These are phyloP conservation scores for Hydrochoerus hydrochaeris DNA, from an alignment of 2,113 vertebrate species.

Conservation along the genomic window DNA sequence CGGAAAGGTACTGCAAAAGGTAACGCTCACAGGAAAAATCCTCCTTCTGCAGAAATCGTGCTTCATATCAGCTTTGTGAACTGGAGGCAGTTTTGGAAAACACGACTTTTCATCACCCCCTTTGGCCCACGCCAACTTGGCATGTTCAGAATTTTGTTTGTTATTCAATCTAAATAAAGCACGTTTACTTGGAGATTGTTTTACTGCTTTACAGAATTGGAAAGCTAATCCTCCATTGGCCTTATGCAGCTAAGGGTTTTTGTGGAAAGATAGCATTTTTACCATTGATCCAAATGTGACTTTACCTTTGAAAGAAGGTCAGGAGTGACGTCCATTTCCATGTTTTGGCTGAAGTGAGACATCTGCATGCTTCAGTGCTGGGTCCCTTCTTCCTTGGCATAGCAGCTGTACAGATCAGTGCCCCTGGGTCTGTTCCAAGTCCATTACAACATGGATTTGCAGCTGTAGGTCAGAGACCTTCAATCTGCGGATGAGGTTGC, in stretches of 20 bases:
- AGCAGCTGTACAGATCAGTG: not conserved
- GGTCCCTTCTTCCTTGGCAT: not conserved
- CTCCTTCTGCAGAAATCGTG: not conserved
- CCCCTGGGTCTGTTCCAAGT: not conserved
- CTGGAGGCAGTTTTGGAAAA: not conserved
- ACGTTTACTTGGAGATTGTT: not conserved
- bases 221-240: not conserved
- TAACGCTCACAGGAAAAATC: not conserved
- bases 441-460: not conserved
- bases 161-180: not conserved
- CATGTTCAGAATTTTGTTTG: not conserved
- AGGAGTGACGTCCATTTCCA: not conserved
- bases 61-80: not conserved
- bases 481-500: not conserved
- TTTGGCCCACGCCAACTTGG: not conserved
- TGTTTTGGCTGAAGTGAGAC: not conserved
- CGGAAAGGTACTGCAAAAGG: not conserved
- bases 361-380: not conserved
- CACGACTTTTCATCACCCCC: not conserved
- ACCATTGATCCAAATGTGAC: not conserved
- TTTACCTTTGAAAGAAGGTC: not conserved
- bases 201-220: not conserved
- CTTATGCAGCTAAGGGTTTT: not conserved
- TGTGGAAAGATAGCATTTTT: not conserved
- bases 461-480: not conserved